phyloP scores from a whole-genome alignment of 1,140 invertebrate species.

The Ips nitidus region DNA sequence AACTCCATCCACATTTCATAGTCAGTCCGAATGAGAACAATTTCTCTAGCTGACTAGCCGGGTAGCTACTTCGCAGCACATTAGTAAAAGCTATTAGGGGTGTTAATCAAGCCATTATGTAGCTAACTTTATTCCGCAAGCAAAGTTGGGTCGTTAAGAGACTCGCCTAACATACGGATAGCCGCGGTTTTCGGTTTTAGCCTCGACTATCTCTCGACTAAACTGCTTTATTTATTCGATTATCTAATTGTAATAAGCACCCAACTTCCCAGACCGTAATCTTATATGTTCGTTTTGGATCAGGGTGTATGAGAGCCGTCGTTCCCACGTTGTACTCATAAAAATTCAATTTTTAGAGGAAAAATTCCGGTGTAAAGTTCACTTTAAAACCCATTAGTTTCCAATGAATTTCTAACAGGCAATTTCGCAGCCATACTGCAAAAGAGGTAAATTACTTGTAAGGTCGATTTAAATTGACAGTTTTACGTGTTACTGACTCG shows the following conservation, averaged over 20 bases:
- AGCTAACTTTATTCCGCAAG: conserved; percentile 34
- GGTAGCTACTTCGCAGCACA: conserved; percentile 30
- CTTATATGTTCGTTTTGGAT: too few relatives aligned
- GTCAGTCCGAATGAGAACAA: conserved; percentile 19
- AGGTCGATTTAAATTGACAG: conserved; percentile 6
- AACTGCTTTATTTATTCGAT: conserved; percentile 28
- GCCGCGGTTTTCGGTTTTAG: conserved; percentile 20
- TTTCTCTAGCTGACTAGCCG: conserved; percentile 7
- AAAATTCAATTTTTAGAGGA: conserved; percentile 2
- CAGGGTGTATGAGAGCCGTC: background rate
- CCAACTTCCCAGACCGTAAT: too few relatives aligned
- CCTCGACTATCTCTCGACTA: conserved; percentile 21
- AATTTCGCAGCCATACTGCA: conserved; percentile 1
- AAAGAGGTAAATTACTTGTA: background rate
- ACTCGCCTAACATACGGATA: conserved; percentile 28
- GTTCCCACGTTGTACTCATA: background rate
- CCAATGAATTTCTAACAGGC: conserved; percentile 4
- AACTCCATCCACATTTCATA: conserved; percentile 5
- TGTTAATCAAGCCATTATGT: conserved; percentile 37
- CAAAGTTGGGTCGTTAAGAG: conserved; percentile 32
- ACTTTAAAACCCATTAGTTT: conserved; percentile 5
- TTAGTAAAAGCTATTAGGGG: conserved; percentile 33
- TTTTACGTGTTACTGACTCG: background rate
- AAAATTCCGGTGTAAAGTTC: conserved; percentile 3
- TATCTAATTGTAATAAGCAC: conserved; percentile 4